Conservation (phyloP, 2,888 invertebrate genomes). For the Mythimna loreyi region DNA sequence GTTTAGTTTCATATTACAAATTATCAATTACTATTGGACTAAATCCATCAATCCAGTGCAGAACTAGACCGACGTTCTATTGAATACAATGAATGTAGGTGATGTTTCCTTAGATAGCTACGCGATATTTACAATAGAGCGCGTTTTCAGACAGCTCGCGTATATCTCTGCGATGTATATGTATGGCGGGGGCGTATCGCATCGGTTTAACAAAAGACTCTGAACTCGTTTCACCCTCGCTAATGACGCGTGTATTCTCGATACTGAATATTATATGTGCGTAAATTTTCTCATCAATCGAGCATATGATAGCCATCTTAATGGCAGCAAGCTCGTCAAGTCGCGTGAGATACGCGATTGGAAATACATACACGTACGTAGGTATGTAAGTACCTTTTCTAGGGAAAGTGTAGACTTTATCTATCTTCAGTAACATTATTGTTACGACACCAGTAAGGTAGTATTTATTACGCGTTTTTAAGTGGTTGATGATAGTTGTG, state of each 20-base stretch:
- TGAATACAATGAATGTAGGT: slow-evolving; percentile 49
- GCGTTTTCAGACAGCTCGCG: slow-evolving; percentile 26
- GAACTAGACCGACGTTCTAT: slow-evolving; percentile 46
- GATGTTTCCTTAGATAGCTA: slow-evolving; percentile 52
- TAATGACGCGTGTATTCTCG: slow-evolving; percentile 41
- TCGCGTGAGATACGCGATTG: slow-evolving; percentile 54
- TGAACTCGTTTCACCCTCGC: slow-evolving; percentile 47
- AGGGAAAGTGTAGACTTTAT: slow-evolving; percentile 50
- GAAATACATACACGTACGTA: slow-evolving; percentile 9
- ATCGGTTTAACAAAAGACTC: slow-evolving; percentile 43
- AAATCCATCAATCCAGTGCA: slow-evolving; percentile 40
- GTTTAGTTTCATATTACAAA: slow-evolving; percentile 34
- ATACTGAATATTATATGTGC: slow-evolving; percentile 28
- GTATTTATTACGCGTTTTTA: slow-evolving; percentile 34
- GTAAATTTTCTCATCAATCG: slow-evolving; percentile 48
- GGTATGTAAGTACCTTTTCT: slow-evolving; percentile 24
- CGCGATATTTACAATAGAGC: slow-evolving; percentile 36
- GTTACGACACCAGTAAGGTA: slow-evolving; percentile 48
- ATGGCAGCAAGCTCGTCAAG: slow-evolving; percentile 41
- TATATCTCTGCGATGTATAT: slow-evolving; percentile 24
- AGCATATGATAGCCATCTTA: slow-evolving; percentile 47
- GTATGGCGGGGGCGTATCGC: slow-evolving; percentile 13
- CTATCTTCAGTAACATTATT: slow-evolving; percentile 36
- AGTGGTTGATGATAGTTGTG: slow-evolving; percentile 28
- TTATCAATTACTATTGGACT: slow-evolving; percentile 39